Conservation (phyloP, 2,113 vertebrate genomes). For the Peucedramus taeniatus region DNA sequence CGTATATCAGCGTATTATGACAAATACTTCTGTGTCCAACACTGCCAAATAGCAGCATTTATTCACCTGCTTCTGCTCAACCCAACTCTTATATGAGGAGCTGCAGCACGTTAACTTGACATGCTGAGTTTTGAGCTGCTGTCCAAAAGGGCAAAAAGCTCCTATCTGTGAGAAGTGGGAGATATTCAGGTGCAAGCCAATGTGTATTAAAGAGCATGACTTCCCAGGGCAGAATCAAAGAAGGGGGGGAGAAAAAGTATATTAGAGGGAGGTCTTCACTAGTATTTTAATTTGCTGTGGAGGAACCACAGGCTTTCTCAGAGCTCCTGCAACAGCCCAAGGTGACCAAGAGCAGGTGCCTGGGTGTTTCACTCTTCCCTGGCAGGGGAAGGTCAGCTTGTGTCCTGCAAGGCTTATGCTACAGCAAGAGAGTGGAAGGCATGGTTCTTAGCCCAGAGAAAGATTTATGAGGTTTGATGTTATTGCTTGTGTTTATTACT, state of each 20-base stretch:
- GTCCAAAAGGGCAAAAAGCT: not conserved
- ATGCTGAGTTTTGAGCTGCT: not conserved
- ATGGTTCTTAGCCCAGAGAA: not conserved
- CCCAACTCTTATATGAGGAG: not conserved
- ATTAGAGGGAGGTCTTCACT: not conserved
- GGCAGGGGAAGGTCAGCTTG: not conserved
- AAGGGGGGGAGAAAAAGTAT: not conserved
- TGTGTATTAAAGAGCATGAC: not conserved
- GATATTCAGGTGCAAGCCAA: not conserved
- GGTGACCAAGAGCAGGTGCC: not conserved
- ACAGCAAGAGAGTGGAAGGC: not conserved
- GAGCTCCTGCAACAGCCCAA: not conserved
- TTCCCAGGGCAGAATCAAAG: not conserved
- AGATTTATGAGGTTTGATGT: not conserved
- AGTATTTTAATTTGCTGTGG: not conserved
- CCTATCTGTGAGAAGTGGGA: not conserved
- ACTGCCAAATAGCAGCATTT: not conserved
- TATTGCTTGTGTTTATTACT: not conserved
- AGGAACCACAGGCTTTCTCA: not conserved
- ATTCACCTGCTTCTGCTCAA: not conserved
- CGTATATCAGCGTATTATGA: not conserved
- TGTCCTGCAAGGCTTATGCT: not conserved
- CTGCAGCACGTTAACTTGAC: not conserved
- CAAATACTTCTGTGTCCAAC: not conserved
- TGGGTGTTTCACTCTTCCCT: not conserved